phyloP scores from a whole-genome alignment of 2,113 vertebrate genomes.

The Puntigrus tetrazona region DNA sequence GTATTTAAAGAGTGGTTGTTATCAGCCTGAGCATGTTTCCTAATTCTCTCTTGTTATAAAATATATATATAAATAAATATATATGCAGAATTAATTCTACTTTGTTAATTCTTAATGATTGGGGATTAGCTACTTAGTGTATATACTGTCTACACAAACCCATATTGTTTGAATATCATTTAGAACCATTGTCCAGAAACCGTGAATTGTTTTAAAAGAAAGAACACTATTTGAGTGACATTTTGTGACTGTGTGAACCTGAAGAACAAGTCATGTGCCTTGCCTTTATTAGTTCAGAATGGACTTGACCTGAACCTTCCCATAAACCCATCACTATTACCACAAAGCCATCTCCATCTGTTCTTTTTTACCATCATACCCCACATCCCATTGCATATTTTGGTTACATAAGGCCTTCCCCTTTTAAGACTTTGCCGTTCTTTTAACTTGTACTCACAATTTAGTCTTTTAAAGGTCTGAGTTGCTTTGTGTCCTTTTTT shows the following conservation, averaged over 20 bases:
- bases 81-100: too few species aligned
- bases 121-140: background rate
- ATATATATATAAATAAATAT: too few species aligned
- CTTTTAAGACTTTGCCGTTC: background rate
- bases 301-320: conserved; percentile 2
- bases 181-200: background rate
- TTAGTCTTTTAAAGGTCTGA: background rate
- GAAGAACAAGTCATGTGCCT: background rate
- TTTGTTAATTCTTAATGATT: background rate
- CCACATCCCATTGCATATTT: background rate
- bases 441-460: background rate
- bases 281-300: conserved; percentile 2
- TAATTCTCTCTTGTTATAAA: too few species aligned
- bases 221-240: background rate
- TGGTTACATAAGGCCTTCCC: background rate
- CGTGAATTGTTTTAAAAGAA: background rate
- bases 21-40: background rate
- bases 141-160: background rate
- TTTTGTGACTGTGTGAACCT: background rate
- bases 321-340: background rate
- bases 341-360: background rate
- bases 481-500: conserved; percentile 39
- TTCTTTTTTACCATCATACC: background rate
- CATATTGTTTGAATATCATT: background rate
- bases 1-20: background rate